Base-by-base conservation (phyloP, 2,797 vertebrate genomes). In the Takifugu rubripes region DNA sequence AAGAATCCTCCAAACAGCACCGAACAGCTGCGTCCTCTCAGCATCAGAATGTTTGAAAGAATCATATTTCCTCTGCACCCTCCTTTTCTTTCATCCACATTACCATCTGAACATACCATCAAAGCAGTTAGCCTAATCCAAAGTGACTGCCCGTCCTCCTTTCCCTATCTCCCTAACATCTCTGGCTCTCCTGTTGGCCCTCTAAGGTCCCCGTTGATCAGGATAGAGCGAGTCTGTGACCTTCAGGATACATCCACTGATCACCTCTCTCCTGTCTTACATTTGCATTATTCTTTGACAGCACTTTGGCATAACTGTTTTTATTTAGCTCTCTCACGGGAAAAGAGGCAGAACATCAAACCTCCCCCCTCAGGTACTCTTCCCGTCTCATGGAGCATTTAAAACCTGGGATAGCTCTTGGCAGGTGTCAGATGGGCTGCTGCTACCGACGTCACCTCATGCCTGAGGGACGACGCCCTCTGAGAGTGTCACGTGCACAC, bases 401-500 rank as follows among this genome's bases (percentile, higher is more conserved):
- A 70, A 79, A 77, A 63, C 50, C 60, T 45, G 58, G 47, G 72
- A 76, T 74, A 25, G 51, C 59, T 68, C 79, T 52, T 73, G 75
- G 85, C 81, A 83, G 71, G 77, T 82, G 74, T 81, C 84, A 77
- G 56, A 70, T 64, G 63, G 54, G 66, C 64, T 56, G 54, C 64
- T 64, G 70, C 68, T 57, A 57, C 63, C 29, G 3, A 77, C n/a
- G 27, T 78, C 79, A 81, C 77, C 75, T 78, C 66, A 65, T 63
- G 67, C 81, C 75, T 62, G 56, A 56, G 68, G 81, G 83, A 77
- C 60, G 68, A 58, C 78, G 68, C 44, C 53, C 57, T 54, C 65
- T 6, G 59, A 70, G 56, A 42, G 49, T 49, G 59, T 21, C 59
- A 40, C 53, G 56, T 29, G 53, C 31, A 21, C 44, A 49, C 33